These are phyloP conservation scores for Amorpha juglandis DNA, from an alignment of 2,888 invertebrate genomes.

Conservation along the genomic window DNA sequence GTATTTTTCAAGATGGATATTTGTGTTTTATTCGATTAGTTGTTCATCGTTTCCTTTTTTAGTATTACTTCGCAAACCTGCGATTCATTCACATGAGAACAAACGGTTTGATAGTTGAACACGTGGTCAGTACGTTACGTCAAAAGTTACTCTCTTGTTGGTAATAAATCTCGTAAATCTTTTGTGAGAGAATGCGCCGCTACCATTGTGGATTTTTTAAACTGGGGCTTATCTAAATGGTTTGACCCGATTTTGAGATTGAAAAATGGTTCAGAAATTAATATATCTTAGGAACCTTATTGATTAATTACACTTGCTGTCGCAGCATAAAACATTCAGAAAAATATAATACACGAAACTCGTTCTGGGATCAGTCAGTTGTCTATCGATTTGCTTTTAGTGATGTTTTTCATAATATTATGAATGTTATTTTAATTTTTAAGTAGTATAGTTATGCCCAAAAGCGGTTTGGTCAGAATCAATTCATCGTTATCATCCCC, in stretches of 20 bases:
- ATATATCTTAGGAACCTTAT: no score
- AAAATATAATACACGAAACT: no score
- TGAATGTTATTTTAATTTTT: no score
- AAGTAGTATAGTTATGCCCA: no score
- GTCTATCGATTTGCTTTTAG: no score
- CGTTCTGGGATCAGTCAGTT: no score
- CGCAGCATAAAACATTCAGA: no score
- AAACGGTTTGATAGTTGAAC: slow-evolving; percentile 12
- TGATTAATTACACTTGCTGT: no score
- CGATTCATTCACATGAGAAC: slow-evolving; percentile 8
- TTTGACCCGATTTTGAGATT: not conserved
- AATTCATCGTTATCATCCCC: no score
- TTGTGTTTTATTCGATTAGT: not conserved
- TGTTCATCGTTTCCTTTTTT: slow-evolving; percentile 6
- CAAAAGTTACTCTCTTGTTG: slow-evolving; percentile 15
- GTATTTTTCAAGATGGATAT: not conserved
- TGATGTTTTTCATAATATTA: no score
- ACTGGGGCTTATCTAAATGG: no score
- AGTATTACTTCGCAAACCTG: not conserved
- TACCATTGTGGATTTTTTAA: not conserved
- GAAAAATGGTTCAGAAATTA: not conserved
- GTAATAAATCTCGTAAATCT: slow-evolving; percentile 11
- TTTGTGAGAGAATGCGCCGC: not conserved
- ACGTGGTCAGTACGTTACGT: slow-evolving; percentile 8
- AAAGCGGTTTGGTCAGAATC: no score